These are phyloP conservation scores for Phallusia fumigata DNA, from an alignment of 23 tunicate species.

Conservation along the genomic window DNA sequence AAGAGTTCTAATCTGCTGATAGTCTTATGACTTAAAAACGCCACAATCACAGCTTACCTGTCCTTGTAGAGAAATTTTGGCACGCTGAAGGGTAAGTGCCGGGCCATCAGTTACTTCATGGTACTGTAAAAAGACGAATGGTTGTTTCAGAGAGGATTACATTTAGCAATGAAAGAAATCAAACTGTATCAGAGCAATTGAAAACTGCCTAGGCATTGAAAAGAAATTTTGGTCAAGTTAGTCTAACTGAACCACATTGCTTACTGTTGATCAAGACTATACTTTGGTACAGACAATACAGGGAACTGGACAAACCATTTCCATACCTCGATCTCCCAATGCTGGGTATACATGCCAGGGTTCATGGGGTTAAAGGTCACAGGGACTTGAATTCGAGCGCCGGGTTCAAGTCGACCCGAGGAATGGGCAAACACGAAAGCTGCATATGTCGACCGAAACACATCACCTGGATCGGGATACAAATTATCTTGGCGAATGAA, in stretches of 20 bases:
- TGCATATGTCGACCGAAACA: constrained; percentile 79
- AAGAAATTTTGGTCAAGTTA: no score
- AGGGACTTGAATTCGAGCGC: constrained; percentile 61
- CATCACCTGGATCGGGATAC: constrained; percentile 45
- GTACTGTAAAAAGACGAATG: constrained; percentile 31
- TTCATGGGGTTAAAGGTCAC: constrained; percentile 84
- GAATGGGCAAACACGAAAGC: constrained; percentile 64
- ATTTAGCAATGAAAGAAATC: no score
- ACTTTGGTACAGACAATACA: no score
- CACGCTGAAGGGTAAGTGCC: constrained; percentile 46
- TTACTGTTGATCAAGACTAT: no score
- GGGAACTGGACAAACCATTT: no score
- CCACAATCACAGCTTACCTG: constrained; percentile 29
- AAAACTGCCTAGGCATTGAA: no score
- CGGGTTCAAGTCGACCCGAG: constrained; percentile 65
- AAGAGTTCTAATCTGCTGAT: no score
- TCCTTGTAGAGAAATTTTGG: constrained; percentile 51
- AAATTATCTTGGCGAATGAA: no score
- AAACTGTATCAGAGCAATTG: no score
- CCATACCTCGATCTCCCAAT: constrained; percentile 86
- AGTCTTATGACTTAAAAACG: no score
- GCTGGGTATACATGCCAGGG: constrained; percentile 65
- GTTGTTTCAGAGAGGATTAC: no score
- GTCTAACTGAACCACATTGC: no score
- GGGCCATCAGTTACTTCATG: constrained; percentile 62